Conservation (phyloP, 92 coral and sea anemone species). For the Blastomussa wellsi region DNA sequence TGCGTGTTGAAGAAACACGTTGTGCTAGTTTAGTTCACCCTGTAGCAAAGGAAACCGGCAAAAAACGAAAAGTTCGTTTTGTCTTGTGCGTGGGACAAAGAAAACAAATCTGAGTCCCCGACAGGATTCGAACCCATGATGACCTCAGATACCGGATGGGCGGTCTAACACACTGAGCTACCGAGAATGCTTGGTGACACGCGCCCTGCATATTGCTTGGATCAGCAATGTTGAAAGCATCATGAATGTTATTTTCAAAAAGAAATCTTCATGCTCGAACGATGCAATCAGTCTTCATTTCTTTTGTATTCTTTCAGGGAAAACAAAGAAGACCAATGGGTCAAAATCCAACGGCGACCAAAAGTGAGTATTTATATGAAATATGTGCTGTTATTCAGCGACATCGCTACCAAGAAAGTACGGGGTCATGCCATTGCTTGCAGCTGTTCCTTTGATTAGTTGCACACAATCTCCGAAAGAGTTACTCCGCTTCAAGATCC, state of each 20-base stretch:
- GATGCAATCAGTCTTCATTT: not conserved
- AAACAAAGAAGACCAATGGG: slow-evolving; percentile 32
- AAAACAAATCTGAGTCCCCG: too few species aligned
- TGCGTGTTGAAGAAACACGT: not conserved
- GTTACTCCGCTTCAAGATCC: not conserved
- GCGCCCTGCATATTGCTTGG: too few species aligned
- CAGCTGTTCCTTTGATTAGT: not conserved
- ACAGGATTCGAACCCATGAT: too few species aligned
- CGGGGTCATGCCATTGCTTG: not conserved
- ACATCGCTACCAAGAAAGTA: not conserved
- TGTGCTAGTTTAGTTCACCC: not conserved
- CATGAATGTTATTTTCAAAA: not conserved
- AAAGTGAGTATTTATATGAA: slow-evolving; percentile 2
- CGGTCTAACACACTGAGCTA: too few species aligned
- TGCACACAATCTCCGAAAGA: not conserved
- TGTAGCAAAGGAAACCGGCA: too few species aligned
- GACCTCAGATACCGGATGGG: too few species aligned
- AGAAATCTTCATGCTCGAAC: not conserved
- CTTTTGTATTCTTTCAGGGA: slow-evolving; percentile 6
- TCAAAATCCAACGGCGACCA: slow-evolving; percentile 13
- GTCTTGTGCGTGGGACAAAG: too few species aligned
- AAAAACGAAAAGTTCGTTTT: too few species aligned
- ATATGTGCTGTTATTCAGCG: not conserved
- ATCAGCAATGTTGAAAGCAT: too few species aligned
- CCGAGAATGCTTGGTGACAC: too few species aligned